Evolutionary conservation across 1,140 invertebrate genomes (phyloP).

Genomic region (Drosophila nebulosa): DNA sequence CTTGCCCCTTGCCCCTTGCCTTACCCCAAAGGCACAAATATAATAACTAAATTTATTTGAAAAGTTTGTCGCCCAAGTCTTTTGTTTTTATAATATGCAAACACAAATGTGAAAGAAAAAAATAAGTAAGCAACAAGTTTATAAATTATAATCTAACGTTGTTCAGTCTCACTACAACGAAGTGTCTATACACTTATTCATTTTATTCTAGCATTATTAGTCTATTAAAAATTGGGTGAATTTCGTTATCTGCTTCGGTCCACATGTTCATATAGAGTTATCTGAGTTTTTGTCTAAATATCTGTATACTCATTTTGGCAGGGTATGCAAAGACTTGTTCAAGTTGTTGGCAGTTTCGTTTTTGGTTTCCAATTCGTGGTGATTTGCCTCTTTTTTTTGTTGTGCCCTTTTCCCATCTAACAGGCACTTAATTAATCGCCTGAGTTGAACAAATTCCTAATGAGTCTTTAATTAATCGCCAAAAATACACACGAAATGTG

Average conservation of each 20-base stretch:
- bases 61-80: constrained; percentile 41
- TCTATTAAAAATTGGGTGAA: no score
- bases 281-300: background rate
- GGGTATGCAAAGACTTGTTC: background rate
- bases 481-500: constrained; percentile 37
- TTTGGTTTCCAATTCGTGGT: background rate
- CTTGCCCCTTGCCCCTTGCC: background rate
- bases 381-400: constrained; percentile 11
- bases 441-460: constrained; percentile 69
- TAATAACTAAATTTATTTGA: background rate
- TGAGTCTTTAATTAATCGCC: constrained; percentile 76
- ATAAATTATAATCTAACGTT: background rate
- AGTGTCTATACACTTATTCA: background rate
- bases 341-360: background rate
- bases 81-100: constrained; percentile 15
- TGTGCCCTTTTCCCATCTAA: constrained; percentile 50
- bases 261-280: no score
- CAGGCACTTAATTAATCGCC: constrained; percentile 65
- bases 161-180: background rate
- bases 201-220: no score
- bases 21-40: background rate
- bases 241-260: no score
- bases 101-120: background rate
- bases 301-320: background rate
- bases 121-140: background rate